Evolutionary conservation across 1,140 invertebrate genomes (phyloP), one percentile per base, ranked within the genome.

Genomic region (Zaprionus kolodkinae): DNA sequence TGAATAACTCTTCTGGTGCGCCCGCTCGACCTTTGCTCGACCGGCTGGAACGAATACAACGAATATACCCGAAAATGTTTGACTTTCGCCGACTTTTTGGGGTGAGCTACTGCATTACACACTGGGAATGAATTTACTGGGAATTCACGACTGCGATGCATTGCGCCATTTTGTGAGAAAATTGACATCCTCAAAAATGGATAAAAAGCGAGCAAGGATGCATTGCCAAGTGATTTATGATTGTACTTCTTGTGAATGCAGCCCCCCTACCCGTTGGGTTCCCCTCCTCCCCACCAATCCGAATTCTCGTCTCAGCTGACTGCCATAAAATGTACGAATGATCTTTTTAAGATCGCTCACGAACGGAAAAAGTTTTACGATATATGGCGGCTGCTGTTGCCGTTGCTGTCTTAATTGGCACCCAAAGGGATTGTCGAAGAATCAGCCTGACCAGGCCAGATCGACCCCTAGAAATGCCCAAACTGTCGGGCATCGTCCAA

Each of bases 341-440:
- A 76, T 76, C 74, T 67, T 76, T 72, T 76, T 72, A 72, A 67
- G 74, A 72, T 72, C 74, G 40, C 61, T 76, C 68, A 76, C 68
- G 62, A 61, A 76, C 68, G 70, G 62, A 72, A 67, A 72, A 76
- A 72, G 45, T 76, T 76, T 72, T 76, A 76, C 72, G 74, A 67
- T 50, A 67, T 50, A 76, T 66, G 63, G 63, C 63, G 62, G 74
- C 69, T 59, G 72, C 43, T 69, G 64, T 38, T 67, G 70, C 48
- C 36, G 36, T n/a, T 33, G 60, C 67, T 72, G 50, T 72, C 74
- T 76, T 76, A 76, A 76, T 76, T 76, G 74, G 74, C 74, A 76
- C 70, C 74, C 74, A 72, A 25, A 59, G 68, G 68, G 68, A 72
- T 52, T 64, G 60, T 15, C 59, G n/a, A 30, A 15, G 65, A 70